phyloP scores from a whole-genome alignment of 2,888 invertebrate genomes.

The Lasioglossum morio region DNA sequence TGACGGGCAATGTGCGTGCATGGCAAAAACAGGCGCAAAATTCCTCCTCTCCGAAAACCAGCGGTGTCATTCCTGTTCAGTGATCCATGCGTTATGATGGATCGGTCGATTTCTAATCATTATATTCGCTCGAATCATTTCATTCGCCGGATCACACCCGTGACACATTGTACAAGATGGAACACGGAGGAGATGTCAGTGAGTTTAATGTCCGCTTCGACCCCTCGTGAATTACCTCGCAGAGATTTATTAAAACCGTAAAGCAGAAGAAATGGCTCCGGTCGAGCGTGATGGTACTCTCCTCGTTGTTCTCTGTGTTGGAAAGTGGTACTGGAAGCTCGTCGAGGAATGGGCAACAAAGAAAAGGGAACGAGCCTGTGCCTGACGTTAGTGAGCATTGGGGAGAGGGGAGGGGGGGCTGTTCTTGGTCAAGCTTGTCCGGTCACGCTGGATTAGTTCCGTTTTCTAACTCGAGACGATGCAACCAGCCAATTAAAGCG shows the following conservation, averaged over 20 bases:
- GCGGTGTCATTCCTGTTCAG: not conserved
- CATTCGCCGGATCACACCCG: slow-evolving; percentile 25
- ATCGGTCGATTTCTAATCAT: slow-evolving; percentile 29
- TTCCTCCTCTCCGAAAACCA: not conserved
- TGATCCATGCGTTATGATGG: not conserved
- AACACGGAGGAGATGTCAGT: slow-evolving; percentile 37
- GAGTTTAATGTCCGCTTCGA: slow-evolving; percentile 79
- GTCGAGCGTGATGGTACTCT: slow-evolving; percentile 62
- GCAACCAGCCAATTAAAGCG: slow-evolving; percentile 72
- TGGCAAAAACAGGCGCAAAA: not conserved
- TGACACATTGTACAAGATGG: slow-evolving; percentile 29
- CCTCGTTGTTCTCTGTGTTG: slow-evolving; percentile 40
- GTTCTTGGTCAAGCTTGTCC: slow-evolving; percentile 78
- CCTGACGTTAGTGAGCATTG: slow-evolving; percentile 80
- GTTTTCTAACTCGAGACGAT: slow-evolving; percentile 70
- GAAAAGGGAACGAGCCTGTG: slow-evolving; percentile 69
- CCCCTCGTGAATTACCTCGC: slow-evolving; percentile 82
- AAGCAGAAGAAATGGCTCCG: slow-evolving; percentile 82
- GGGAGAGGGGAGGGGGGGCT: slow-evolving; percentile 72
- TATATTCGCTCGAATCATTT: slow-evolving; percentile 42
- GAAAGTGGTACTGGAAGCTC: slow-evolving; percentile 53
- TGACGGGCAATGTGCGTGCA: not conserved
- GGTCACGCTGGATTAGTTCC: slow-evolving; percentile 74
- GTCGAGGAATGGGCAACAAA: slow-evolving; percentile 64
- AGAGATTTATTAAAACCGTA: slow-evolving; percentile 84